Evolutionary conservation across 2,888 invertebrate species (phyloP), one percentile per base, ranked within the genome.

Genomic region (Esperia sulphurella): DNA sequence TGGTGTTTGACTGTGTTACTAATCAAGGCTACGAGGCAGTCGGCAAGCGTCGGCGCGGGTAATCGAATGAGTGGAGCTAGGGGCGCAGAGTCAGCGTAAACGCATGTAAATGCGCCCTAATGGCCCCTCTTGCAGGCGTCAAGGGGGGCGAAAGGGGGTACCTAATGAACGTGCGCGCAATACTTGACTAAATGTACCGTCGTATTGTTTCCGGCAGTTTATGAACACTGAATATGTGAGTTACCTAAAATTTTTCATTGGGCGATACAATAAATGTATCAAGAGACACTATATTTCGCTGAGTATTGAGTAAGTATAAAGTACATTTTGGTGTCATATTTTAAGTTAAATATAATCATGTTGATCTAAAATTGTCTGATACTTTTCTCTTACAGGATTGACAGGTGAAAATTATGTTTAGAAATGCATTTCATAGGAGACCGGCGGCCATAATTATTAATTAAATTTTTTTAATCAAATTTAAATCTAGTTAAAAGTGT

Each of bases 91-190:
- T 33, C 28, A 30, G 53, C 45, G 49, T 49, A 49, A 54, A 63
- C 68, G 71, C 71, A 77, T 77, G 75, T 75, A 76, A 78, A 79
- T 78, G 69, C 49, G 53, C 57, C 65, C 61, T 74, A 72, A 75
- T 75, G 52, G 64, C 54, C 60, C 61, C 57, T 53, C 53, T 21
- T 21, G 56, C 53, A 53, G 54, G 53, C 44, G 39, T 33, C 45
- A 45, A 45, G 43, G 50, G 50, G 48, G 48, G 45, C 41, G 48
- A 45, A 41, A 38, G 48, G 43, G 40, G 45, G 31, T 56, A 48
- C 48, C 54, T 65, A 63, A 68, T 55, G 56, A 66, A 58, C 55
- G 50, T 55, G 54, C 43, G 48, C 51, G 51, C 42, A 48, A 48
- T 48, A 42, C 48, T 42, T 37, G 41, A 39, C 48, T 51, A 48